Conservation (phyloP, 2,888 invertebrate species). For the Drosophila mimetica region DNA sequence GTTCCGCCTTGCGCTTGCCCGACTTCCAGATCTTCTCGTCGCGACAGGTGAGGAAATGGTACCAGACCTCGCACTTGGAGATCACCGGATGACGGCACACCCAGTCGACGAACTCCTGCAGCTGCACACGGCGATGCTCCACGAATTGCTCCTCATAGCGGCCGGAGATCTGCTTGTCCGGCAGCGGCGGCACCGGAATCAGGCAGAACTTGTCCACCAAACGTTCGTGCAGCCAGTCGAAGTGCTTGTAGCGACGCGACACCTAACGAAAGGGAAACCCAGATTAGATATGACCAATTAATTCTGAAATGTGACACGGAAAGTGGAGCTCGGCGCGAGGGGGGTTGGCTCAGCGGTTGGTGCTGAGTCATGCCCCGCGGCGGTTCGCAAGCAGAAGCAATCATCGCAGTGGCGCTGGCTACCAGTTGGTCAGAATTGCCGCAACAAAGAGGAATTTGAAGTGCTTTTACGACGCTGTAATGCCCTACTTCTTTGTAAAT, state of each 20-base stretch:
- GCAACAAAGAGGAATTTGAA: constrained; percentile 9
- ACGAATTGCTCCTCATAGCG: constrained; percentile 99
- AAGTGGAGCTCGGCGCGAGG: neutral
- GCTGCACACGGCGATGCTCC: constrained; percentile 95
- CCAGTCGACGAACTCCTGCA: constrained; percentile 98
- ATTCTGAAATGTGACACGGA: constrained; percentile 56
- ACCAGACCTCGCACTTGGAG: constrained; percentile 96
- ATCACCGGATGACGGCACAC: constrained; percentile 98
- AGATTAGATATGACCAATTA: constrained; percentile 69
- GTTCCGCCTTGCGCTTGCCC: constrained; percentile 97
- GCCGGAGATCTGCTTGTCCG: constrained; percentile 98
- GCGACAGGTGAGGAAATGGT: constrained; percentile 98
- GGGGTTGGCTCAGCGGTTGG: neutral
- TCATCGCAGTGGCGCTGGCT: constrained; percentile 8
- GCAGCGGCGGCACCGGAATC: constrained; percentile 97
- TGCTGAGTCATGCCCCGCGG: constrained; percentile 52
- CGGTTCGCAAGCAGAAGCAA: constrained; percentile 27
- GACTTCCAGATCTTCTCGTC: constrained; percentile 99
- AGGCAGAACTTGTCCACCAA: constrained; percentile 96
- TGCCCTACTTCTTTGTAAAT: constrained; percentile 1
- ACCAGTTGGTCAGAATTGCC: constrained; percentile 14
- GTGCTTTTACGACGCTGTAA: neutral
- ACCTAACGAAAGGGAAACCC: constrained; percentile 71
- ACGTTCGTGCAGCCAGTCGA: constrained; percentile 99
- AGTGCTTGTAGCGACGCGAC: constrained; percentile 98